Evolutionary conservation across 2,113 vertebrate species (phyloP).

Genomic region (Oncorhynchus keta): DNA sequence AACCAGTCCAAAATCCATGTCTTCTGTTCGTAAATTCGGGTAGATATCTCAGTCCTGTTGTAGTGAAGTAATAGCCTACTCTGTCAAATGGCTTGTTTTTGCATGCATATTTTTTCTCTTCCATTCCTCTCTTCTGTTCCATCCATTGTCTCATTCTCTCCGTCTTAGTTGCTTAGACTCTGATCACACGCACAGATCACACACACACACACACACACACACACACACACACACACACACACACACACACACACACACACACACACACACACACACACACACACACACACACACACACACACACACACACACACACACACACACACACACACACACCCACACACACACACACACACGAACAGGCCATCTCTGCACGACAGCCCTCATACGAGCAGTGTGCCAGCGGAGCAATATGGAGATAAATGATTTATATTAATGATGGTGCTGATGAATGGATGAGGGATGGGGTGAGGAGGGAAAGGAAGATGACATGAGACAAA

Average conservation of each 20-base stretch:
- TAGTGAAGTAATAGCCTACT: too few relatives aligned
- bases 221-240: too few relatives aligned
- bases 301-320: too few relatives aligned
- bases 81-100: too few relatives aligned
- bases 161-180: neutral
- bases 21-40: too few relatives aligned
- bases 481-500: constrained; percentile 60
- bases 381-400: neutral
- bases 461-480: constrained; percentile 23
- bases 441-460: constrained; percentile 40
- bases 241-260: neutral
- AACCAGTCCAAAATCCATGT: too few relatives aligned
- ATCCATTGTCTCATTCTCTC: neutral
- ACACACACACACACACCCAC: too few relatives aligned
- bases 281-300: too few relatives aligned
- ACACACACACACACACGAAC: neutral
- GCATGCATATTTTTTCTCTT: too few relatives aligned
- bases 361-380: neutral
- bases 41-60: too few relatives aligned
- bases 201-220: too few relatives aligned
- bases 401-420: constrained; percentile 39
- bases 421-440: constrained; percentile 74
- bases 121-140: neutral
- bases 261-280: neutral
- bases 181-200: too few relatives aligned